A percentile compares a stretch with the other conserved stretches of the same genome.
phyloP scores from a whole-genome alignment of 2,888 invertebrate species.

The Caenorhabditis angaria region DNA sequence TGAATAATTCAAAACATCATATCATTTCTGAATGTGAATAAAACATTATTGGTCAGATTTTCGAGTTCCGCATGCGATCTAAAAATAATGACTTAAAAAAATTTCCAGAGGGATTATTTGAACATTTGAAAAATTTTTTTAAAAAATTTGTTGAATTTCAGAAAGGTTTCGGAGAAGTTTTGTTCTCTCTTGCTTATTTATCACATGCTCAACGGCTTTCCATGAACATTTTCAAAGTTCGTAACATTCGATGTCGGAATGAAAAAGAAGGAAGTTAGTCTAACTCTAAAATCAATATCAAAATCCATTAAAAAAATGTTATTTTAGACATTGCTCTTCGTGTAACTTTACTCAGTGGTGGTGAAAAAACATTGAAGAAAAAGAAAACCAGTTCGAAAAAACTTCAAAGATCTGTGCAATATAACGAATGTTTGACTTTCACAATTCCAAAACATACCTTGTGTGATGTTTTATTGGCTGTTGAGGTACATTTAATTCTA shows the following conservation, averaged over 20 bases:
- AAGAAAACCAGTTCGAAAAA: slow-evolving; percentile 69
- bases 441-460: slow-evolving; percentile 65
- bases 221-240: slow-evolving; percentile 77
- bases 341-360: slow-evolving; percentile 58
- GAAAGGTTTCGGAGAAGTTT: slow-evolving; percentile 77
- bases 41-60: not conserved
- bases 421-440: slow-evolving; percentile 70
- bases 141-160: slow-evolving; percentile 35
- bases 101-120: too few species aligned
- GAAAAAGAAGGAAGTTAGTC: slow-evolving; percentile 52
- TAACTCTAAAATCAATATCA: not conserved
- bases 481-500: slow-evolving; percentile 56
- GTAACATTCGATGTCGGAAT: slow-evolving; percentile 73
- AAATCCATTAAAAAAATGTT: slow-evolving; percentile 6
- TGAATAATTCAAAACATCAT: not conserved
- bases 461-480: slow-evolving; percentile 65
- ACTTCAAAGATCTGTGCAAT: slow-evolving; percentile 60
- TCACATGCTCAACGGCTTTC: slow-evolving; percentile 77
- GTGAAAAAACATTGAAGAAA: slow-evolving; percentile 64
- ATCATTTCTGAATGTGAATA: not conserved
- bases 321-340: slow-evolving; percentile 64
- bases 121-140: not conserved
- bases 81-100: not conserved
- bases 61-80: not conserved
- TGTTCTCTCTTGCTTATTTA: slow-evolving; percentile 77